Evolutionary conservation across 1,140 invertebrate species (phyloP).

Genomic region (Heliothis virescens): DNA sequence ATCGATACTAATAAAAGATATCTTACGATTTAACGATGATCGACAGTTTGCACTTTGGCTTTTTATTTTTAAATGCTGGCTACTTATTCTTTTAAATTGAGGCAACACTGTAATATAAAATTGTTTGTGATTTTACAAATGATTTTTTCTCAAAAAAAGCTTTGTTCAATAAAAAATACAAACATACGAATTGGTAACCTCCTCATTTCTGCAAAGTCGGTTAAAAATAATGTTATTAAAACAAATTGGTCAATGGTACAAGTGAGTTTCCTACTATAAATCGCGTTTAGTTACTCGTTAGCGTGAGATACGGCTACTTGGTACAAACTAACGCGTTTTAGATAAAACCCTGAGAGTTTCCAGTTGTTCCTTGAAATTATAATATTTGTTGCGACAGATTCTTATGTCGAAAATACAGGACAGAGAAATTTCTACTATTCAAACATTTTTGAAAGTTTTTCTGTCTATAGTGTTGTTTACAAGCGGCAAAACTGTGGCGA

Average conservation of each 20-base stretch:
- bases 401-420: constrained; percentile 7
- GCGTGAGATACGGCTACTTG: constrained; percentile 6
- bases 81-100: background rate
- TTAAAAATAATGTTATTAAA: background rate
- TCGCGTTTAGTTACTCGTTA: constrained; percentile 42
- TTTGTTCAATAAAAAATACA: no score
- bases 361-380: constrained; percentile 19
- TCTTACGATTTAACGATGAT: constrained; percentile 29
- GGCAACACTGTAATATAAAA: background rate
- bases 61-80: constrained; percentile 14
- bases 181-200: no score
- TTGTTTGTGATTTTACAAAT: background rate
- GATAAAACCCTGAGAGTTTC: constrained; percentile 37
- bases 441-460: background rate
- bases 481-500: background rate
- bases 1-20: constrained; percentile 8
- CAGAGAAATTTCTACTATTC: background rate
- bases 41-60: constrained; percentile 7
- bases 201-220: no score
- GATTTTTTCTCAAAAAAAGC: background rate
- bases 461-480: background rate
- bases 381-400: constrained; percentile 15
- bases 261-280: constrained; percentile 39
- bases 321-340: constrained; percentile 15
- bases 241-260: constrained; percentile 23